These are phyloP conservation scores for Drosophila parabipectinata DNA, from an alignment of 1,140 invertebrate genomes.

Conservation along the genomic window DNA sequence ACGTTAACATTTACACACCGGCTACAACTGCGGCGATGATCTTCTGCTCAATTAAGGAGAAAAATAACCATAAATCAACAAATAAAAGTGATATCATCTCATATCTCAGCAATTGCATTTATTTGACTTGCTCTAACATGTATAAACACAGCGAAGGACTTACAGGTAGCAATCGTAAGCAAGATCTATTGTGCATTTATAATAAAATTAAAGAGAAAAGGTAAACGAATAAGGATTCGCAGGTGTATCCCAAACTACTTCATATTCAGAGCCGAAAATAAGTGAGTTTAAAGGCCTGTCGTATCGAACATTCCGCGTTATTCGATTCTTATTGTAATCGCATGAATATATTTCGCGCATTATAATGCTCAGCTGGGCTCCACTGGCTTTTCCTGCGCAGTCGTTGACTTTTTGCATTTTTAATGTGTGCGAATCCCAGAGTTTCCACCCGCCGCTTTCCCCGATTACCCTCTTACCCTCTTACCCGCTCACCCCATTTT, in stretches of 20 bases:
- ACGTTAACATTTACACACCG: background rate
- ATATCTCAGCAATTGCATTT: constrained; percentile 35
- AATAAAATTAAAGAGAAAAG: too few species aligned
- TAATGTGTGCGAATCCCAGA: constrained; percentile 66
- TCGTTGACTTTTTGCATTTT: constrained; percentile 81
- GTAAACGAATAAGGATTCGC: too few species aligned
- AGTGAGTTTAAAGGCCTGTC: constrained; percentile 1
- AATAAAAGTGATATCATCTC: constrained; percentile 8
- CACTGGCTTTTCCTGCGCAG: constrained; percentile 76
- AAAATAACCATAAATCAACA: constrained; percentile 43
- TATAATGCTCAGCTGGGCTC: constrained; percentile 73
- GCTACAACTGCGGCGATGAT: constrained; percentile 1
- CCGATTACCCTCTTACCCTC: constrained; percentile 5
- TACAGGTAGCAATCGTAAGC: too few species aligned
- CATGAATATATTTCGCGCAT: constrained; percentile 78
- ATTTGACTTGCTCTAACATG: constrained; percentile 20
- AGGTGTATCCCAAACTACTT: background rate
- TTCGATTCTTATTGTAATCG: constrained; percentile 82
- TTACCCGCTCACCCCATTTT: constrained; percentile 13
- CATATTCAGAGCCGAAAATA: background rate
- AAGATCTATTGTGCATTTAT: too few species aligned
- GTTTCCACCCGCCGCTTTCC: constrained; percentile 1
- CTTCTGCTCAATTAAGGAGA: constrained; percentile 36
- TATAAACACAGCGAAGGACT: background rate
- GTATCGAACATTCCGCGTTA: constrained; percentile 46